Conservation (phyloP, 2,113 vertebrate genomes). For the Chamaea fasciata region DNA sequence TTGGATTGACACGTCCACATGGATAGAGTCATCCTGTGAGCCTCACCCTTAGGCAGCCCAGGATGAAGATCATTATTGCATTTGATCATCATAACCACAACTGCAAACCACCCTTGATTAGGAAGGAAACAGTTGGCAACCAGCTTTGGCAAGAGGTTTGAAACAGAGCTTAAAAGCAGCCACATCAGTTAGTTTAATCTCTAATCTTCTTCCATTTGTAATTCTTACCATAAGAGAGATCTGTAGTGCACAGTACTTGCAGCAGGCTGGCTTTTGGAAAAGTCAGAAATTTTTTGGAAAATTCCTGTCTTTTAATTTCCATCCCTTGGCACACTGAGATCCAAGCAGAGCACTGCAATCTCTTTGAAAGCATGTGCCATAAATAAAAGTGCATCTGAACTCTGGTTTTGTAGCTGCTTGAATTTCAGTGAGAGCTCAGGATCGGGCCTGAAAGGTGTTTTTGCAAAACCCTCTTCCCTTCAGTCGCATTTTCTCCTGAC, state of each 20-base stretch:
- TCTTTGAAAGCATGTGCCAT: not conserved
- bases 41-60: not conserved
- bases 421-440: not conserved
- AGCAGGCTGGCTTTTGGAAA: not conserved
- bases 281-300: not conserved
- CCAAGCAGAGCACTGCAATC: not conserved
- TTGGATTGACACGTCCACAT: not conserved
- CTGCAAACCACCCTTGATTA: not conserved
- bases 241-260: not conserved
- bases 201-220: not conserved
- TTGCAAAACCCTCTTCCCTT: not conserved
- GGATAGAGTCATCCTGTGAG: not conserved
- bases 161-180: not conserved
- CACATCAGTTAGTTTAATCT: not conserved
- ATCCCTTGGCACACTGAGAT: not conserved
- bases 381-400: not conserved
- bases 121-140: not conserved
- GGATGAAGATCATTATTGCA: not conserved
- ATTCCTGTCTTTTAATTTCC: not conserved
- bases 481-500: not conserved
- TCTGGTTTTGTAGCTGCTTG: not conserved
- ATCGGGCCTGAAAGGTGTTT: not conserved
- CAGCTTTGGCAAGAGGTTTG: not conserved
- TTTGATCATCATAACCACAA: not conserved
- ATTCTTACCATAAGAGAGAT: fast-evolving